Conservation (phyloP, 2,797 vertebrate species). For the Merluccius polli region DNA sequence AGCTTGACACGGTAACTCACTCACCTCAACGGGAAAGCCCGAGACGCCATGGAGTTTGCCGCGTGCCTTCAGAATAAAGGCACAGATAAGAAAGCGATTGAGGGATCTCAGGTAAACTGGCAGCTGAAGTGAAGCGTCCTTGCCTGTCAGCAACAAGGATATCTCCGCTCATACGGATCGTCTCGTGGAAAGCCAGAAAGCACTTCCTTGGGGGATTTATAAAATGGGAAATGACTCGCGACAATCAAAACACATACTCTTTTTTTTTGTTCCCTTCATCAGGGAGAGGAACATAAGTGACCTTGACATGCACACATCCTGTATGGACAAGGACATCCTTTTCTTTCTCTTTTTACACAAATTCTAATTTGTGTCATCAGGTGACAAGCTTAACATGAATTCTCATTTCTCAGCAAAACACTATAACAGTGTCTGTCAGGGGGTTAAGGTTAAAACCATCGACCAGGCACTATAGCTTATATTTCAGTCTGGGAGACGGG, state of each 20-base stretch:
- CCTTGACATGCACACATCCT: neutral
- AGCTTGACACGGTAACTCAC: neutral
- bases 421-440: neutral
- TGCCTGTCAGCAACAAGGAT: constrained; percentile 77
- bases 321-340: neutral
- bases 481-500: neutral
- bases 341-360: neutral
- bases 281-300: neutral
- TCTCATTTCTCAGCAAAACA: neutral
- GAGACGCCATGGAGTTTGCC: neutral
- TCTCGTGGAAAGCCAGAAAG: constrained; percentile 23
- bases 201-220: constrained; percentile 30
- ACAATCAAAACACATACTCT: neutral
- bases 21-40: neutral
- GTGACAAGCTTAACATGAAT: neutral
- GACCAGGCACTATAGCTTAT: neutral
- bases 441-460: neutral
- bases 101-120: constrained; percentile 3
- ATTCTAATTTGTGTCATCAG: neutral
- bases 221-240: constrained; percentile 2
- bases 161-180: constrained; percentile 61
- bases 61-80: neutral
- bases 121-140: constrained; percentile 52
- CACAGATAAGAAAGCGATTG: neutral
- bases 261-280: neutral